Evolutionary conservation across 2,113 vertebrate genomes (phyloP).

Genomic region (Taurulus bubalis): DNA sequence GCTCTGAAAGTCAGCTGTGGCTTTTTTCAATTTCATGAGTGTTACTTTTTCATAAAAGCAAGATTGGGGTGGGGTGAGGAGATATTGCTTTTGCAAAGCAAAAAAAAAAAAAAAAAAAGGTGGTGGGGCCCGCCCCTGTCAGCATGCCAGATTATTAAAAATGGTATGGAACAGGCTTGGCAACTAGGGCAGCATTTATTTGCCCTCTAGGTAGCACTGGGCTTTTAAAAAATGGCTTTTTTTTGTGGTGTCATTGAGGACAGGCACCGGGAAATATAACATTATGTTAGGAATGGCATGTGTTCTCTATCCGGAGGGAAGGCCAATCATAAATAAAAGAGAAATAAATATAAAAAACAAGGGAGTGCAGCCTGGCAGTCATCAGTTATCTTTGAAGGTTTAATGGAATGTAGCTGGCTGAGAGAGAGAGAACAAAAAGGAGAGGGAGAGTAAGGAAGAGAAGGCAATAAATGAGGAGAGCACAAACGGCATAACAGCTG

Average conservation of each 20-base stretch:
- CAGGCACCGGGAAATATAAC: constrained; percentile 67
- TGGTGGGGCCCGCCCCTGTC: constrained; percentile 36
- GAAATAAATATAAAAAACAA: constrained; percentile 62
- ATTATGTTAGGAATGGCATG: constrained; percentile 67
- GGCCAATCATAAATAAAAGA: constrained; percentile 74
- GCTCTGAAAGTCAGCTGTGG: constrained; percentile 49
- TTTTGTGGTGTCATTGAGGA: constrained; percentile 65
- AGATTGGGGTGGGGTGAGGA: neutral
- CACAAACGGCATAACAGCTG: constrained; percentile 25
- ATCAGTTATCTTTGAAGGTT: constrained; percentile 79
- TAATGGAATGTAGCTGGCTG: constrained; percentile 74
- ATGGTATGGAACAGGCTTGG: constrained; percentile 51
- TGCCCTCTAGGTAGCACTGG: constrained; percentile 67
- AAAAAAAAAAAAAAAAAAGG: constrained; percentile 28
- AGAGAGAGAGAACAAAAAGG: constrained; percentile 7
- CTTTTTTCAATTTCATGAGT: constrained; percentile 70
- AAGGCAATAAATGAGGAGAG: constrained; percentile 31
- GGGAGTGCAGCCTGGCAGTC: constrained; percentile 57
- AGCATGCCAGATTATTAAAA: constrained; percentile 78
- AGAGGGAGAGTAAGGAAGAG: constrained; percentile 14
- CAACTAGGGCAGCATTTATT: constrained; percentile 70
- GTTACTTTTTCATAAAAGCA: constrained; percentile 75
- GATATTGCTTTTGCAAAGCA: constrained; percentile 63
- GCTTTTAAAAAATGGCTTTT: constrained; percentile 73
- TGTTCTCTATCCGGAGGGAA: constrained; percentile 53